Evolutionary conservation across 2,113 vertebrate species (phyloP).

Genomic region (Chroicocephalus ridibundus): DNA sequence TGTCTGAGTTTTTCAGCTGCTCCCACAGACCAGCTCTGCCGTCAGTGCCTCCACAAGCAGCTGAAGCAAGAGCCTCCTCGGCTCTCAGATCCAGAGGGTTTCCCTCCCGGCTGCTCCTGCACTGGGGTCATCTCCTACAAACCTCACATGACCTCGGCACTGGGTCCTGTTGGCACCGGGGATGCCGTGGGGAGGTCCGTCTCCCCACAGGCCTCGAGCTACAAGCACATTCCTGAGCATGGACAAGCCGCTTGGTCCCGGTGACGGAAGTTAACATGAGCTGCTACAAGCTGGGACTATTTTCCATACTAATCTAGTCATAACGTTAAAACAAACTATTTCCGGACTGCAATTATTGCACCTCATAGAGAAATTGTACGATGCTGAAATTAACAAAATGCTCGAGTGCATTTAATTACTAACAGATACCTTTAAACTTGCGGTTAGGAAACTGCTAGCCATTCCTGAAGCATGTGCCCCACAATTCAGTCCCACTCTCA

Average conservation of each 20-base stretch:
- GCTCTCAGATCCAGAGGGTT: neutral
- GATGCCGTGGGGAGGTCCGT: neutral
- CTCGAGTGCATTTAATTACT: constrained; percentile 62
- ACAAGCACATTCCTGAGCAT: fast-evolving
- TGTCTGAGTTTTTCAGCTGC: neutral
- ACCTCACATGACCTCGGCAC: neutral
- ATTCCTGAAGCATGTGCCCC: constrained; percentile 31
- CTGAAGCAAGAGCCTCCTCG: neutral
- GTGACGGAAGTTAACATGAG: neutral
- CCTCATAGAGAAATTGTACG: constrained; percentile 31
- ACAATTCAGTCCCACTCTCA: constrained; percentile 33
- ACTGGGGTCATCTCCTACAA: neutral
- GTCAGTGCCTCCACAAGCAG: neutral
- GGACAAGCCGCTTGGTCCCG: neutral
- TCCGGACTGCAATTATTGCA: constrained; percentile 60
- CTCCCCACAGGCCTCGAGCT: neutral
- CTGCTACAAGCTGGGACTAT: neutral
- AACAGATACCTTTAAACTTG: constrained; percentile 67
- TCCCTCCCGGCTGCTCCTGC: neutral
- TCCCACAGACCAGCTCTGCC: neutral
- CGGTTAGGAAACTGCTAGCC: constrained; percentile 52
- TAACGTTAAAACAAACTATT: constrained; percentile 41
- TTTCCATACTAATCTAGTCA: constrained; percentile 30
- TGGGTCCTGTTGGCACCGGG: fast-evolving
- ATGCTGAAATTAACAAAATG: constrained; percentile 50